Base-by-base conservation (phyloP, 2,888 invertebrate species). In the Dryocosmus kuriphilus region DNA sequence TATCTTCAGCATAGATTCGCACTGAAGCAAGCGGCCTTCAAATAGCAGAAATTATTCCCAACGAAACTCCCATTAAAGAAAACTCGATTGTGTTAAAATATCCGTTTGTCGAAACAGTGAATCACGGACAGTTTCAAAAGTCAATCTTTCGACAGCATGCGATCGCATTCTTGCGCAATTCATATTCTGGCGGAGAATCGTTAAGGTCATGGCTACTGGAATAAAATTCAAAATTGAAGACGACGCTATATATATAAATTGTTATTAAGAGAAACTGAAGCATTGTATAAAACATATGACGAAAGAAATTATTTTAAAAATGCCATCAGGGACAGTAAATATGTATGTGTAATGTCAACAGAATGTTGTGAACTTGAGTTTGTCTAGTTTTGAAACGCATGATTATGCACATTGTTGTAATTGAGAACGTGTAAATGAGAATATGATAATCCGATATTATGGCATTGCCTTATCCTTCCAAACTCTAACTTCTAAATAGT, bases 131-230 rank as follows among this genome's bases (percentile, higher is more conserved):
- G 85, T 89, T 88, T 89, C 87, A 88, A 88, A 88, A 88, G 88
- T 82, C 83, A 83, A 82, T 55, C 83, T 90, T 90, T 90, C 90
- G 87, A 89, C 89, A 90, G 85, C 85, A 35, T 27, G 8, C 4
- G 67, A 85, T 87, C 87, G 83, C 85, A 79, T 77, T 83, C 86
- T 89, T 86, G 86, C 87, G 89, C 89, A 90, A 90, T 88, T 81
- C n/a, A n/a, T 80, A 79, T 82, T 86, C 83, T 83, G 80, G 83
- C 85, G 85, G 85, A 83, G 82, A 78, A 80, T 85, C 82, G 81
- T 86, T 89, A 90, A 90, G 90, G 90, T 90, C 90, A 90, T 89
- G 89, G 89, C 86, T 90, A 81, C 80, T 86, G 85, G 83, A 82
- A 85, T 22, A 51, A 57, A 74, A 61, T 27, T 75, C 16, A 65